Evolutionary conservation across 2,888 invertebrate species (phyloP).

Genomic region (Nebria brevicollis): DNA sequence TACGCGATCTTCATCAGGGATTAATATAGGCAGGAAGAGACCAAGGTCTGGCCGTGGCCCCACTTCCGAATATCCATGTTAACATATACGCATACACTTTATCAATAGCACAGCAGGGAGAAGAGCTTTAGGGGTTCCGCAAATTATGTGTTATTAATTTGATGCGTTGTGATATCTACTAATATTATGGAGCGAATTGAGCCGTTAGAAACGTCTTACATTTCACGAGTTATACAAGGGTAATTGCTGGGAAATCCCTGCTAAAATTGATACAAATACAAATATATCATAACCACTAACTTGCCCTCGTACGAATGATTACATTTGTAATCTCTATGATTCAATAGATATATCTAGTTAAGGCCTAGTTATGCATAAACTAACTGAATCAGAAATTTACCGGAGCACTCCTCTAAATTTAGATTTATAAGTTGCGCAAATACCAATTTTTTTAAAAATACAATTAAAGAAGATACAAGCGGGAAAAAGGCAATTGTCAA

Average conservation of each 20-base stretch:
- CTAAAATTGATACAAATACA: neutral
- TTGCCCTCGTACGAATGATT: neutral
- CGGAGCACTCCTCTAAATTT: no score
- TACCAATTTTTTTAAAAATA: no score
- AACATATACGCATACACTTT: slow-evolving; percentile 1
- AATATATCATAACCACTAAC: neutral
- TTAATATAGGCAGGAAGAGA: neutral
- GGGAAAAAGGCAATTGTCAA: no score
- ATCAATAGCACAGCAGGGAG: neutral
- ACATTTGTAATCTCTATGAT: neutral
- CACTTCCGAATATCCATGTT: neutral
- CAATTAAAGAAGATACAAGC: no score
- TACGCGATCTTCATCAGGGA: neutral
- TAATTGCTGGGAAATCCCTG: neutral
- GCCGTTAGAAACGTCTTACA: neutral
- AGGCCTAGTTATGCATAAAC: neutral
- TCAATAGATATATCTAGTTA: neutral
- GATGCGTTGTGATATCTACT: neutral
- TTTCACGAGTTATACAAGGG: neutral
- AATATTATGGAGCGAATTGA: neutral
- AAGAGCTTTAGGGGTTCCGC: neutral
- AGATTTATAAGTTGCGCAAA: no score
- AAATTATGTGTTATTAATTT: slow-evolving; percentile 1
- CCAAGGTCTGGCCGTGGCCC: neutral
- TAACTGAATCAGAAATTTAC: no score